Base-by-base conservation (phyloP, 2,888 invertebrate species). In the Griposia aprilina region DNA sequence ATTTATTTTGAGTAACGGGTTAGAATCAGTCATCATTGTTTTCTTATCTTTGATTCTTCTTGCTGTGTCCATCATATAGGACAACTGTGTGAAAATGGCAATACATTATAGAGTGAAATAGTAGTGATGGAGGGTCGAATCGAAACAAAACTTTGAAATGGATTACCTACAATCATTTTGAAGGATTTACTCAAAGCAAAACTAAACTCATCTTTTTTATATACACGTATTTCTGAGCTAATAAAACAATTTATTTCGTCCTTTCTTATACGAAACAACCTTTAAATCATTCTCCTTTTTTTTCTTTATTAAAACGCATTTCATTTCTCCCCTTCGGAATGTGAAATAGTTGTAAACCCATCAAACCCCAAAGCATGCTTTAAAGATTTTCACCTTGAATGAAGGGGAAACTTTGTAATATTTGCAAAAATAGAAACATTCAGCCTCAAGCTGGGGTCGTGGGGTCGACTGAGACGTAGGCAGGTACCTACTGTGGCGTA, bases 381-480 rank as follows among this genome's bases (percentile, higher is more conserved):
- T 60, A 84, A 79, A 70, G 74, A 52, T 45, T 68, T 48, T 60
- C 13, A 17, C 8, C 23, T 15, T 69, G 52, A 45, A 23, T 41
- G 8, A 60, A 60, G 36, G 50, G 52, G 3, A 63, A 65, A 7
- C 17, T 63, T 76, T 52, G 67, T 68, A 62, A 73, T 69, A 77
- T 82, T 82, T 70, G 69, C 74, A 76, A 80, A 80, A 76, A 80
- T 78, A 70, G 52, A 80, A 82, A 80, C 74, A 85, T 88, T 82
- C 78, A 78, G 77, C 78, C 76, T 68, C 63, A 75, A 79, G 74
- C 78, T 75, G 62, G 84, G 79, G 84, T 74, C 77, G 78, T 72
- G 73, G 76, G 77, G 67, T 69, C 48, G 81, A 76, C 85, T 74
- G 89, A 90, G 88, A 90, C 87, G 84, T 86, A 90, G n/a, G 57